Evolutionary conservation across 2,113 vertebrate species (phyloP).

Genomic region (Acanthisitta chloris): DNA sequence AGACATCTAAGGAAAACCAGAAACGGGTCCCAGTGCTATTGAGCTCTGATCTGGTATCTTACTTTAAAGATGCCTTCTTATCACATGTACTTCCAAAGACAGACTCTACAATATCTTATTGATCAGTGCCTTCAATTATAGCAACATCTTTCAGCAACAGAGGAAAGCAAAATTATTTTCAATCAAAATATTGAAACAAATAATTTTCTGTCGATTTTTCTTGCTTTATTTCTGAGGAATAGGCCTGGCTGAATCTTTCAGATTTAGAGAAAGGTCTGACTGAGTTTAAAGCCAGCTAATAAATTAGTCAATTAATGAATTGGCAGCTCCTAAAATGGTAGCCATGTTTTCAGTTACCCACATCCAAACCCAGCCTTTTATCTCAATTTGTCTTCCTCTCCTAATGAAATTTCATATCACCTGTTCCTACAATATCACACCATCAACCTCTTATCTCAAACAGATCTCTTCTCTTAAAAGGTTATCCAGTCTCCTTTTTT

Average conservation of each 20-base stretch:
- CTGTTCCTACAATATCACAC: not conserved
- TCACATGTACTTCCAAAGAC: not conserved
- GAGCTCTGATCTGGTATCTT: not conserved
- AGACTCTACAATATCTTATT: not conserved
- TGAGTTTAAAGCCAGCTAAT: conserved; percentile 14
- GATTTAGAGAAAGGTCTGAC: not conserved
- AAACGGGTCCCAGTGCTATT: not conserved
- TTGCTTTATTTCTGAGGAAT: not conserved
- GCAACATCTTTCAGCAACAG: not conserved
- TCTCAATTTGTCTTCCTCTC: not conserved
- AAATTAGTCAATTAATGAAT: conserved; percentile 13
- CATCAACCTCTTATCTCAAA: not conserved
- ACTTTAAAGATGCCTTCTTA: not conserved
- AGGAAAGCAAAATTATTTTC: not conserved
- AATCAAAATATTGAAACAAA: not conserved
- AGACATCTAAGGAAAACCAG: not conserved
- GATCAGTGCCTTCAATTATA: not conserved
- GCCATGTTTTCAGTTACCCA: not conserved
- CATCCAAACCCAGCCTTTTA: not conserved
- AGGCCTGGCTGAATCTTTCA: not conserved
- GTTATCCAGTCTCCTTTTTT: not conserved
- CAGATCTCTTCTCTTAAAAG: not conserved
- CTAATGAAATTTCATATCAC: not conserved
- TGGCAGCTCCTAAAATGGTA: not conserved
- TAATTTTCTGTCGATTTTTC: not conserved